Evolutionary conservation across 2,113 vertebrate genomes (phyloP).

Genomic region (Agapornis roseicollis): DNA sequence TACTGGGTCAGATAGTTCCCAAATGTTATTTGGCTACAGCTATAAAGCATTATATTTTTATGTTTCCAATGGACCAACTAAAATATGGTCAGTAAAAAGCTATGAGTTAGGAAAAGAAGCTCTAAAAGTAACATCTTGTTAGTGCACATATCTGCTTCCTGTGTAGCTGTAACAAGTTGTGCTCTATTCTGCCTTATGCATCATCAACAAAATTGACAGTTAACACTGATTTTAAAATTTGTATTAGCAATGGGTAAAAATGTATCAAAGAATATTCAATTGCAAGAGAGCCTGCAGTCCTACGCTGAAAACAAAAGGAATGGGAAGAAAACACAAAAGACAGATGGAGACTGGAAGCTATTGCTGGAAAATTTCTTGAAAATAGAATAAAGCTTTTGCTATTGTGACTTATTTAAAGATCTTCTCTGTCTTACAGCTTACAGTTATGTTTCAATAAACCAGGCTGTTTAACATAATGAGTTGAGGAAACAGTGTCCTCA

Average conservation of each 20-base stretch:
- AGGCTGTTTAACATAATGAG: background rate
- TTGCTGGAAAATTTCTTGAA: background rate
- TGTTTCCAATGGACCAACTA: slow-evolving; percentile 42
- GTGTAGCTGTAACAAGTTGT: slow-evolving; percentile 43
- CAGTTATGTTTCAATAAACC: background rate
- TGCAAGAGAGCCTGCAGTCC: background rate
- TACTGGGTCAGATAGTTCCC: slow-evolving; percentile 18
- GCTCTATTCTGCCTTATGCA: slow-evolving; percentile 25
- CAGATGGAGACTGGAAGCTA: background rate
- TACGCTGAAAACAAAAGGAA: background rate
- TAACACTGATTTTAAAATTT: slow-evolving; percentile 29
- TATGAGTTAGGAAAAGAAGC: slow-evolving; percentile 26
- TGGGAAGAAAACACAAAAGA: background rate
- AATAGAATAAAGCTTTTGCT: background rate
- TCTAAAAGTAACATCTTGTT: slow-evolving; percentile 61
- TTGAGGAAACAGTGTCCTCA: background rate
- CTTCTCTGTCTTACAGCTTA: background rate
- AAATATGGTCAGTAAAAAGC: slow-evolving; percentile 47
- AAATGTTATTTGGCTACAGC: slow-evolving; percentile 1
- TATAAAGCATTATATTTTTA: slow-evolving; percentile 4
- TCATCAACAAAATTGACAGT: slow-evolving; percentile 47
- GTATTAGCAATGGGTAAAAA: background rate
- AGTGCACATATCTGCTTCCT: slow-evolving; percentile 20
- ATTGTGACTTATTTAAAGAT: background rate
- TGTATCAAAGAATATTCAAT: background rate